These are phyloP conservation scores for Neodon shergylaensis DNA, from an alignment of 2,113 vertebrate species.

Conservation along the genomic window DNA sequence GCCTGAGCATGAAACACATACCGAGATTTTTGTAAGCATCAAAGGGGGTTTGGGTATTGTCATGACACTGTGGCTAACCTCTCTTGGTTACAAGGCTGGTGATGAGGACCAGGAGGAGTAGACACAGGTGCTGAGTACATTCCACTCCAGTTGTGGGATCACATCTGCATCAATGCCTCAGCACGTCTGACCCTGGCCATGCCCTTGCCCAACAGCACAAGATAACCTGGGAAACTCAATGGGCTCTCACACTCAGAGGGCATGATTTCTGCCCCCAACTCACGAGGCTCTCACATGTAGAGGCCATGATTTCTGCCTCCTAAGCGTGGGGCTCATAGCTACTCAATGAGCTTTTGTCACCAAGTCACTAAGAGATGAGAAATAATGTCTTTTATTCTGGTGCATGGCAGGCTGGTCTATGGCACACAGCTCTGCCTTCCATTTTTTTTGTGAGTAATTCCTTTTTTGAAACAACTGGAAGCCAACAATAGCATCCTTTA, in stretches of 20 bases:
- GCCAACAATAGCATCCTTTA: background rate
- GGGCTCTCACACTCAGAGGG: background rate
- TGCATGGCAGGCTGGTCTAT: background rate
- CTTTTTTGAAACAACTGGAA: background rate
- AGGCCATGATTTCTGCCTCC: background rate
- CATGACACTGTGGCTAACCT: background rate
- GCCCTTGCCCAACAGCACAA: background rate
- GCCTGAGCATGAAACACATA: background rate
- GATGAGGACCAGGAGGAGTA: accelerated
- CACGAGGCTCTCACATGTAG: no score
- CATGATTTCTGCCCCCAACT: background rate
- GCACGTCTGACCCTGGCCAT: background rate
- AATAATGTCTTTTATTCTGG: background rate
- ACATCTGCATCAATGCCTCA: accelerated
- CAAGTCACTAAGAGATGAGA: background rate
- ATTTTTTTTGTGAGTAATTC: background rate
- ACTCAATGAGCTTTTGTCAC: background rate
- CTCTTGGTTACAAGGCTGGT: accelerated
- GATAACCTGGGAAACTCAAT: background rate
- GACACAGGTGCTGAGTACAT: accelerated
- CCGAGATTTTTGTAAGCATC: background rate
- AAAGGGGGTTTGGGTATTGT: background rate
- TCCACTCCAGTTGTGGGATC: background rate
- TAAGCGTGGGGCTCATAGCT: background rate
- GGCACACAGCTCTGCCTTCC: background rate